phyloP scores from a whole-genome alignment of 2,113 vertebrate species.

The Echinops telfairi region DNA sequence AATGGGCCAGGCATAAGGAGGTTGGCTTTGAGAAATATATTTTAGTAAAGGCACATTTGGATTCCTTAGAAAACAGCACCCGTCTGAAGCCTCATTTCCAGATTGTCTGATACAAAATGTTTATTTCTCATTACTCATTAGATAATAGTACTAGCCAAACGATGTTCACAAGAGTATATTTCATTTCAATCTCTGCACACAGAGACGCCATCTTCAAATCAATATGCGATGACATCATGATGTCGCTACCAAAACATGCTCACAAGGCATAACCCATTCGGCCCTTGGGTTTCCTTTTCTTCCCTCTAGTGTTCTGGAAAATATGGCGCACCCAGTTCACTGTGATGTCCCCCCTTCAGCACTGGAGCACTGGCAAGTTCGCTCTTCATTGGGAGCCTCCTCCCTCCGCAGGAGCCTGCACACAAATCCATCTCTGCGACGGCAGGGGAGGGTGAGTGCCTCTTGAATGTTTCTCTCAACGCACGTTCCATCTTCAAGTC shows the following conservation, averaged over 20 bases:
- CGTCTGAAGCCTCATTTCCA: constrained; percentile 42
- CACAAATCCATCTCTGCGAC: background rate
- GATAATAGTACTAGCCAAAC: constrained; percentile 18
- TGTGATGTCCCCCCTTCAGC: constrained; percentile 28
- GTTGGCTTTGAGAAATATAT: constrained; percentile 34
- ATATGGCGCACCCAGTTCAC: constrained; percentile 12
- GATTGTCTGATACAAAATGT: constrained; percentile 36
- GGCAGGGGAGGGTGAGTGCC: background rate
- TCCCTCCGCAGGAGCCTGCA: background rate
- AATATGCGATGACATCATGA: background rate
- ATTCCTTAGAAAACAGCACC: constrained; percentile 40
- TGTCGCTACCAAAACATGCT: background rate
- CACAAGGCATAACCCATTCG: constrained; percentile 8
- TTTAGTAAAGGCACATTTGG: constrained; percentile 59
- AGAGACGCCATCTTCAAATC: constrained; percentile 16
- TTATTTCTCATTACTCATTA: constrained; percentile 41
- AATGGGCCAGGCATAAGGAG: background rate
- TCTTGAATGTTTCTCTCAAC: background rate
- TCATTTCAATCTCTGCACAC: background rate
- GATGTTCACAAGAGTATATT: constrained; percentile 36
- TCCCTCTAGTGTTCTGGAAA: background rate
- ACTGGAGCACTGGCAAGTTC: background rate
- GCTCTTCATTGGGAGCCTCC: background rate
- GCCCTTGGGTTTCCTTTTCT: background rate
- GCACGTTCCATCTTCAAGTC: background rate